Evolutionary conservation across 1,140 invertebrate species (phyloP), one percentile per base, ranked within the genome.

Genomic region (Zaprionus inermis): DNA sequence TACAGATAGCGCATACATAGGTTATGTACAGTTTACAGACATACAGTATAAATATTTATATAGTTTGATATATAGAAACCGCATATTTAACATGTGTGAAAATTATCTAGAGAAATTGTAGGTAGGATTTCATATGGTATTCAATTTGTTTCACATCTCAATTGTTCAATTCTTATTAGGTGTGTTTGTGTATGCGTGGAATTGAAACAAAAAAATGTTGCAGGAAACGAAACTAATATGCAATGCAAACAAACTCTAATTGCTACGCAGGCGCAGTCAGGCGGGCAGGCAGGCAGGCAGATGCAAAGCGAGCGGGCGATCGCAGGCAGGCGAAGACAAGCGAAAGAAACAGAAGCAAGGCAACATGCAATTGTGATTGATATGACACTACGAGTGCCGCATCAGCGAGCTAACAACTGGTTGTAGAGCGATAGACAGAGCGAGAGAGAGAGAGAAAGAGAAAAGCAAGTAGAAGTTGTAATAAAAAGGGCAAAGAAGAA

Each of bases 231-330:
- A 49, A 61, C 24, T 59, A 5, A 55, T 56, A 65, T 55, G 72
- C 77, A 79, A 77, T 36, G 56, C 60, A 68, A 77, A 68, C 22
- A 52, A 61, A 76, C 76, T 52, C 72, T 70, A 67, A 78, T 68
- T 56, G 63, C 64, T 83, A 83, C 56, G 54, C 76, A 82, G 61
- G 63, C 58, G 51, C 56, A 73, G 24, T 1, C 22, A 66, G 32
- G 34, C 49, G 18, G 22, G 22, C 22, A 46, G 32, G 59, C 59
- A 61, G 22, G 24, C 24, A 28, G 24, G 5, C 24, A 28, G 5
- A 55, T n/a, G 44, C 44, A 56, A 44, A 22, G 54, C 54, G 24
- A 34, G 38, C 58, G 32, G 7, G 65, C 65, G 18, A 20, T 44
- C 24, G 3, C 34, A 49, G 16, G 34, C 69, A 66, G 32, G 61